Evolutionary conservation across 2,888 invertebrate genomes (phyloP), one percentile per base, ranked within the genome.

Genomic region (Microchrysa polita): DNA sequence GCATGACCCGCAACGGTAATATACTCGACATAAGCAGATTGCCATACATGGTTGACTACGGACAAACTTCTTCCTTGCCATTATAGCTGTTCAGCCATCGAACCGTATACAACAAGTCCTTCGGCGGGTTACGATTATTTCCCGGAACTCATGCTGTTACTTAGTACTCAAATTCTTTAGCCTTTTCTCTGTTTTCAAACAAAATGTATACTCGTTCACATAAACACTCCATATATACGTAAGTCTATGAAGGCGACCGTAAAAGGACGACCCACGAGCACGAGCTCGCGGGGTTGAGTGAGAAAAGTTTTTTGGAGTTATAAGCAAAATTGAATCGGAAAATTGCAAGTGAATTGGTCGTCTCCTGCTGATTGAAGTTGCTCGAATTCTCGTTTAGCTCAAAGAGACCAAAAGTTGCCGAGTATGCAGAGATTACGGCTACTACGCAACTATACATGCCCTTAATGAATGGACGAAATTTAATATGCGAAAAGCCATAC

Each of bases 251-350:
- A 18, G 10, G 2, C 57, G 57, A 14, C 48, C 48, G 12, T 48
- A n/a, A n/a, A 48, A 48, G 48, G 48, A 48, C 48, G 48, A 48
- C 27, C 27, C 27, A 7, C n/a, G 27, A 34, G 27, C n/a, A n/a
- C n/a, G n/a, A n/a, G n/a, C n/a, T n/a, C n/a, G n/a, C 27, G 27
- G 27, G 2, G 7, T 34, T 34, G 42, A 42, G 14, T 4, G 12
- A n/a, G 16, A 48, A 48, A 48, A 48, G 48, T 48, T 48, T 48
- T 48, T 48, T 48, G 5, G 48, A 48, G 16, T 5, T 22, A 22
- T 65, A 65, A 65, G 22, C 42, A 23, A 65, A 65, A 65, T 65
- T 65, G 65, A 65, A 65, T 65, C 65, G 65, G 20, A 65, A 22
- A 20, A 22, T 42, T 63, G 18, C 42, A 65, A 65, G 48, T 65